phyloP scores from a whole-genome alignment of 1,140 invertebrate genomes.

The Portunus trituberculatus region DNA sequence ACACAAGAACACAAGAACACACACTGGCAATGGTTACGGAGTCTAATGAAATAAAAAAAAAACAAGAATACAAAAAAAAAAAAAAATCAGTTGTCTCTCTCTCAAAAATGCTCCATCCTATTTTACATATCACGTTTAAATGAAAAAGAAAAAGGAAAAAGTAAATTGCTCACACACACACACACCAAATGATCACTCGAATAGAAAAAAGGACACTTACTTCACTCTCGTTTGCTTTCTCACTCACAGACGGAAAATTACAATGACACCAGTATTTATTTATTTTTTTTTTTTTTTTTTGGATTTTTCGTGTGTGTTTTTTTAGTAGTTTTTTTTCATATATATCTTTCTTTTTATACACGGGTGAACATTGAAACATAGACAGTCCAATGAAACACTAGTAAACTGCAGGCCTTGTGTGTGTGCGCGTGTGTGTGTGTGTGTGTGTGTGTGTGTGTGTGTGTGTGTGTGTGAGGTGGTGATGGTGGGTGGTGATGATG shows the following conservation, averaged over 20 bases:
- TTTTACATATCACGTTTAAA: background rate
- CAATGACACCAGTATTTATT: background rate
- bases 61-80: no score
- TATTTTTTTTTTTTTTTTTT: background rate
- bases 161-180: background rate
- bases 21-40: background rate
- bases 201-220: no score
- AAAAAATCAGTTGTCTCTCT: background rate
- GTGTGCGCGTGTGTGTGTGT: no score
- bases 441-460: no score
- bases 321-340: background rate
- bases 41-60: background rate
- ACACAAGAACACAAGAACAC: background rate
- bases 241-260: background rate
- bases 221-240: background rate
- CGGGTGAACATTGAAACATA: conserved; percentile 10
- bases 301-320: background rate
- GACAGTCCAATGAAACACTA: conserved; percentile 12
- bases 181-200: no score
- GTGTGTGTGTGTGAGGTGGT: no score
- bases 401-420: background rate
- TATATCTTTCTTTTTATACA: background rate
- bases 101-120: background rate
- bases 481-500: background rate
- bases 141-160: no score